Evolutionary conservation across 2,797 vertebrate species (phyloP).

Genomic region (Malurus leucopterus): DNA sequence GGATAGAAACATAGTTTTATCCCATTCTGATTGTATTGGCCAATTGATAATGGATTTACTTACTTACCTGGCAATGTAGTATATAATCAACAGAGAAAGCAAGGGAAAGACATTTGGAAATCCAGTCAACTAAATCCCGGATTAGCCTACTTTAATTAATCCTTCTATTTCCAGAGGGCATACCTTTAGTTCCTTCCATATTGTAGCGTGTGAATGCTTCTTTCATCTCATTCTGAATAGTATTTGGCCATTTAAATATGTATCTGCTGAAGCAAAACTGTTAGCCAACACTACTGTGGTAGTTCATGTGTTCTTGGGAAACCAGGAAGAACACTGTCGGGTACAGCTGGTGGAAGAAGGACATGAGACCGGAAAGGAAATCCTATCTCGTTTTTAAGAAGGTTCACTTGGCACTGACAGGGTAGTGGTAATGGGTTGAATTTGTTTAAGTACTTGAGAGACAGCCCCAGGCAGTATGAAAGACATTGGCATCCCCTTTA

Average conservation of each 20-base stretch:
- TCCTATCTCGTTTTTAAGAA: not conserved
- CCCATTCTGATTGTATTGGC: not conserved
- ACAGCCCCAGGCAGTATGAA: not conserved
- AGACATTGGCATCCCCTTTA: not conserved
- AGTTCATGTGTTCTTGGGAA: not conserved
- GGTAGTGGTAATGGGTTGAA: not conserved
- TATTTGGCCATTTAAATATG: not conserved
- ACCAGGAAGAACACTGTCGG: not conserved
- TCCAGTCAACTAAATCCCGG: slow-evolving; percentile 55
- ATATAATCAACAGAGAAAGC: slow-evolving; percentile 39
- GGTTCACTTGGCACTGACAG: not conserved
- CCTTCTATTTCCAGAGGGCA: slow-evolving; percentile 45
- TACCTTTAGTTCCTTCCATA: slow-evolving; percentile 32
- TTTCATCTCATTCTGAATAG: not conserved
- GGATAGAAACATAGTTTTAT: not conserved
- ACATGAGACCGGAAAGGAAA: not conserved
- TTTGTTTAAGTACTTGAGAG: not conserved
- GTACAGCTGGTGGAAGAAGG: not conserved
- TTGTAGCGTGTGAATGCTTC: not conserved
- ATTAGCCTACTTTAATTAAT: slow-evolving; percentile 63
- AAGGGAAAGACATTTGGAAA: slow-evolving; percentile 38
- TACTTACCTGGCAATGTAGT: not conserved
- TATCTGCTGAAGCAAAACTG: not conserved
- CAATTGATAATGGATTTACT: not conserved
- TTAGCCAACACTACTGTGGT: not conserved